A percentile compares a stretch with the other conserved stretches of the same genome.
These are phyloP conservation scores for Nomada fabriciana DNA, from an alignment of 2,888 invertebrate genomes.

Conservation along the genomic window DNA sequence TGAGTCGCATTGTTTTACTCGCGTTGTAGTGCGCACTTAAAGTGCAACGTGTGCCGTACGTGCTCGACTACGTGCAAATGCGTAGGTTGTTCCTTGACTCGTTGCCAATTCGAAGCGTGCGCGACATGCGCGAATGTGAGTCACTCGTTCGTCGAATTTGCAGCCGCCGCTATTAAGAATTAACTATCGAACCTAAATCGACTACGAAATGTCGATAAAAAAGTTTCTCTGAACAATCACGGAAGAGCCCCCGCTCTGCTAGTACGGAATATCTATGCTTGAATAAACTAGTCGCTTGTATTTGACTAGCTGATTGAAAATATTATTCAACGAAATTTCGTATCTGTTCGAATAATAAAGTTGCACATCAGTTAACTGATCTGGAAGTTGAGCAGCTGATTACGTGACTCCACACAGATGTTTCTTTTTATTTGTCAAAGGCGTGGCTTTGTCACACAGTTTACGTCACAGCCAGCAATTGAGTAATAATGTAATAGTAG, in stretches of 20 bases:
- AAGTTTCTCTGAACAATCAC: neutral
- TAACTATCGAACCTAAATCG: slow-evolving; percentile 7
- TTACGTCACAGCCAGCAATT: no score
- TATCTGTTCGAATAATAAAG: neutral
- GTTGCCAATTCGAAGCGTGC: slow-evolving; percentile 50
- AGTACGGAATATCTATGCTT: neutral
- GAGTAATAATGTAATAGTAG: no score
- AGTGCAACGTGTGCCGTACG: slow-evolving; percentile 31
- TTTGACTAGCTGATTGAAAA: neutral
- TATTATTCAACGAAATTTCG: neutral
- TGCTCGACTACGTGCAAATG: slow-evolving; percentile 28
- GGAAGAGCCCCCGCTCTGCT: neutral
- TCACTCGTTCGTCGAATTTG: slow-evolving; percentile 40
- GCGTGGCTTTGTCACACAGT: no score
- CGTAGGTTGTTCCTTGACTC: slow-evolving; percentile 44
- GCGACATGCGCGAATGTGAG: slow-evolving; percentile 37
- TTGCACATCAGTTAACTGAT: no score
- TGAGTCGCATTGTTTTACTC: slow-evolving; percentile 24
- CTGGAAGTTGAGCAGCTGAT: neutral
- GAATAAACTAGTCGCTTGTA: neutral
- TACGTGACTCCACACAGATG: slow-evolving; percentile 21
- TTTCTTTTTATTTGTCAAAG: slow-evolving; percentile 11
- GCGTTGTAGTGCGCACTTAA: slow-evolving; percentile 27
- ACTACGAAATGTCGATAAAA: neutral
- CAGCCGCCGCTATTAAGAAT: slow-evolving; percentile 16